Percentiles rank a stretch among this genome's conserved stretches.
phyloP scores from a whole-genome alignment of 53 echinoderm and acorn worm species.

The Stichopus horrens region DNA sequence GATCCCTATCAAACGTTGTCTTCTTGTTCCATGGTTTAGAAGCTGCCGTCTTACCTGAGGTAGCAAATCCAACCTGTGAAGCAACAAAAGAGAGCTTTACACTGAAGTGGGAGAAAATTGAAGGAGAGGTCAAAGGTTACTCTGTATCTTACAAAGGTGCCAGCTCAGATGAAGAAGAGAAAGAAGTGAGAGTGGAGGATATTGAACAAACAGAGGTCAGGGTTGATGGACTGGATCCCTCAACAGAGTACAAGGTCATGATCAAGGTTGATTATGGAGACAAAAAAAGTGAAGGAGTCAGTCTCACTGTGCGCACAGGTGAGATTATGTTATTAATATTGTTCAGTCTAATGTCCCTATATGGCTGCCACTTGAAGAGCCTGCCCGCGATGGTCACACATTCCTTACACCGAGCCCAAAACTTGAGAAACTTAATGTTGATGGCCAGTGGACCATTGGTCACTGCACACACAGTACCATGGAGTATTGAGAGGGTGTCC shows the following conservation, averaged over 20 bases:
- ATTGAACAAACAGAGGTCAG: slow-evolving; percentile 51
- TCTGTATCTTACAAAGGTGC: slow-evolving; percentile 43
- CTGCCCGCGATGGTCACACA: no score
- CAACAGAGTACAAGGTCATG: slow-evolving; percentile 59
- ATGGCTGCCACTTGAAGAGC: background rate
- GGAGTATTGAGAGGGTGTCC: no score
- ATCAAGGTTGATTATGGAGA: slow-evolving; percentile 63
- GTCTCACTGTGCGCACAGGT: slow-evolving; percentile 55
- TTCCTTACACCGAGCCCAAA: no score
- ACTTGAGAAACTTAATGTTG: no score
- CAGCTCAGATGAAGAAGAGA: slow-evolving; percentile 7
- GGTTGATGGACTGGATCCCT: slow-evolving; percentile 59
- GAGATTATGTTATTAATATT: background rate
- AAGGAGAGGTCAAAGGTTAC: slow-evolving; percentile 75
- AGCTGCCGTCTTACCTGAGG: slow-evolving; percentile 3
- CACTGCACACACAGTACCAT: no score
- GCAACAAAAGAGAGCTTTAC: slow-evolving; percentile 54
- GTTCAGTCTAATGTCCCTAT: background rate
- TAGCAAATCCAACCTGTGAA: background rate
- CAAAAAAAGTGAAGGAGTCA: slow-evolving; percentile 61
- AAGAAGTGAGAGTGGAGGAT: slow-evolving; percentile 19
- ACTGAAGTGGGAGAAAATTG: slow-evolving; percentile 75
- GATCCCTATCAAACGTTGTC: background rate
- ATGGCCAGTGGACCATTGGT: no score
- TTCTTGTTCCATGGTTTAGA: background rate